These are phyloP conservation scores for Apamea anceps DNA, from an alignment of 2,888 invertebrate genomes.

Conservation along the genomic window DNA sequence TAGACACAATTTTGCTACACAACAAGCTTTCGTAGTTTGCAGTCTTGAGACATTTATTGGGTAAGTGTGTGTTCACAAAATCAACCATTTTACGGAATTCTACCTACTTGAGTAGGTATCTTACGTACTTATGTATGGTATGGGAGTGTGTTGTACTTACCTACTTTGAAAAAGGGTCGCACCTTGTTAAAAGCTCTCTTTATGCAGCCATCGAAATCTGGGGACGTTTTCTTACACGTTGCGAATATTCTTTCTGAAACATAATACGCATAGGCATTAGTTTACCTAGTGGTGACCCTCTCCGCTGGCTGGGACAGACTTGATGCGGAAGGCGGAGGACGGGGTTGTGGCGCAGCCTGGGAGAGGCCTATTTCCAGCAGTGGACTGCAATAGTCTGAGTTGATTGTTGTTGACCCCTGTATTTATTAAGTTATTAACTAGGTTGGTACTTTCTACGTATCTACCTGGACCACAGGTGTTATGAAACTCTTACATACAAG, in stretches of 20 bases:
- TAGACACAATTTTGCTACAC: background rate
- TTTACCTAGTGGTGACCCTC: too few relatives aligned
- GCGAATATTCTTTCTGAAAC: constrained; percentile 87
- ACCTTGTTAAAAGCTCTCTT: constrained; percentile 93
- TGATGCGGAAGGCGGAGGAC: too few relatives aligned
- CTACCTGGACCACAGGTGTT: too few relatives aligned
- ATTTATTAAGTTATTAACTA: too few relatives aligned
- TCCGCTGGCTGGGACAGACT: too few relatives aligned
- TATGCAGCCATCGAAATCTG: constrained; percentile 93
- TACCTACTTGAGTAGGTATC: background rate
- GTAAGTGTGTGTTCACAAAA: constrained; percentile 25
- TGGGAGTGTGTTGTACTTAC: constrained; percentile 79
- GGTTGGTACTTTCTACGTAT: too few relatives aligned
- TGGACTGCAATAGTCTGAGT: too few relatives aligned
- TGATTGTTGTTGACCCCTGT: too few relatives aligned
- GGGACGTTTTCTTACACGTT: constrained; percentile 91
- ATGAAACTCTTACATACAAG: too few relatives aligned
- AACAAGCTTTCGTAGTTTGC: background rate
- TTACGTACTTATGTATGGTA: background rate
- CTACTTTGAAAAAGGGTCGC: constrained; percentile 93
- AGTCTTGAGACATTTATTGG: constrained; percentile 15
- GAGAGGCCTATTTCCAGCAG: too few relatives aligned
- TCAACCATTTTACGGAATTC: background rate
- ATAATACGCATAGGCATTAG: background rate
- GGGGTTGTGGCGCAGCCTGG: too few relatives aligned